Percentiles rank a stretch among this genome's conserved stretches.
These are phyloP conservation scores for Cistogaster globosa DNA, from an alignment of 2,888 invertebrate species.

Conservation along the genomic window DNA sequence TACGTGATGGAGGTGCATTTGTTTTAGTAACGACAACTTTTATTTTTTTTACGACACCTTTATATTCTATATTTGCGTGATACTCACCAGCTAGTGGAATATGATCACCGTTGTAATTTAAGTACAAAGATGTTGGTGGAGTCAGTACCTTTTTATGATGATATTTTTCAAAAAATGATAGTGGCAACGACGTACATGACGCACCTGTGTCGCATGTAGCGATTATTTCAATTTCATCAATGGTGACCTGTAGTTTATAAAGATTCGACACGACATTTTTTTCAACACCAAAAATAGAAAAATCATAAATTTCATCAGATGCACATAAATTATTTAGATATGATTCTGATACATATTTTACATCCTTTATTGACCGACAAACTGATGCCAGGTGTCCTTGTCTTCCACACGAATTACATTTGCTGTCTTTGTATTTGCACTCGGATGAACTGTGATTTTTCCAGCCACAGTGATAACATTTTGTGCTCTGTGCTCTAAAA, in stretches of 20 bases:
- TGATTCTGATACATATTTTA: conserved; percentile 14
- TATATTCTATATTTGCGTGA: conserved; percentile 7
- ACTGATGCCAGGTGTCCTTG: not conserved
- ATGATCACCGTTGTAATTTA: conserved; percentile 19
- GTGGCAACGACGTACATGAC: conserved; percentile 8
- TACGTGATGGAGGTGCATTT: not conserved
- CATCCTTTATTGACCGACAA: not conserved
- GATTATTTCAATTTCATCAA: conserved; percentile 12
- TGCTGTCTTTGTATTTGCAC: conserved; percentile 39
- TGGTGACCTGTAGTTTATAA: conserved; percentile 20
- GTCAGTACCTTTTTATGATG: conserved; percentile 1
- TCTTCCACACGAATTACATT: conserved; percentile 23
- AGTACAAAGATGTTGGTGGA: conserved; percentile 3
- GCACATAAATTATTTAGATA: too few relatives aligned
- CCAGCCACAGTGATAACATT: conserved; percentile 45
- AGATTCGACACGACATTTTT: conserved; percentile 1
- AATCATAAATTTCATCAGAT: too few relatives aligned
- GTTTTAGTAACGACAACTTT: not conserved
- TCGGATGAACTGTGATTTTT: conserved; percentile 16
- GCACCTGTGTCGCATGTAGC: not conserved
- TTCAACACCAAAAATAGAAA: not conserved
- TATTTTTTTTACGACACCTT: not conserved
- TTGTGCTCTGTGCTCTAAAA: not conserved
- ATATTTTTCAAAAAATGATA: conserved; percentile 30
- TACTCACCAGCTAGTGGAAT: conserved; percentile 6